Base-by-base conservation (phyloP, 2,797 vertebrate genomes). In the Brachymystax lenok region DNA sequence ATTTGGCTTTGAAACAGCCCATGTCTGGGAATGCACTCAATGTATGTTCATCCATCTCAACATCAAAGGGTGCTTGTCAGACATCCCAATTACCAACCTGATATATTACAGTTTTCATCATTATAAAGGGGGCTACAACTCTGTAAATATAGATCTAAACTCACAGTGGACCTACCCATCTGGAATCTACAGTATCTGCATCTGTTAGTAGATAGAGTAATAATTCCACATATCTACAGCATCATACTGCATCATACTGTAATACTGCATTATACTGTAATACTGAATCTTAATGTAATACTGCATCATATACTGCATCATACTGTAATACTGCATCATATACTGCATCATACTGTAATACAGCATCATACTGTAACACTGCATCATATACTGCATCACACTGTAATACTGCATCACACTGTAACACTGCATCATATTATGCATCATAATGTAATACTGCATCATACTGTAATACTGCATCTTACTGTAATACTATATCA, bases 81-180 rank as follows among this genome's bases (percentile, higher is more conserved):
- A 68, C 17, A 80, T 81, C 77, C 76, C 46, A 80, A 82, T 88
- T 83, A 85, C 73, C 1, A 0, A 69, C 28, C 46, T 77, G 77
- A 90, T 90, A 88, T 88, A 89, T 82, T 73, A 21, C 72, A n/a
- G 50, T 85, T 88, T 83, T 77, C 74, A 80, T n/a, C 33, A 69
- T 78, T 76, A 74, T 84, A 84, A 84, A 35, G 35, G 35, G 7
- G 6, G 30, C 82, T 86, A 77, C 86, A 50, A 30, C 30, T 30
- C 30, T 30, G 30, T 14, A 74, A 76, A 80, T 76, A 89, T 54
- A 74, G 74, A 77, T 51, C 72, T 75, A 67, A 66, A 56, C 71
- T 74, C 73, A 80, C 78, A 85, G 76, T 79, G 69, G 75, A 80
- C 30, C 71, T 61, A 75, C 73, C 79, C 80, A 86, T 87, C 88